Base-by-base conservation (phyloP, 1,140 invertebrate species). In the Streblospio benedicti region DNA sequence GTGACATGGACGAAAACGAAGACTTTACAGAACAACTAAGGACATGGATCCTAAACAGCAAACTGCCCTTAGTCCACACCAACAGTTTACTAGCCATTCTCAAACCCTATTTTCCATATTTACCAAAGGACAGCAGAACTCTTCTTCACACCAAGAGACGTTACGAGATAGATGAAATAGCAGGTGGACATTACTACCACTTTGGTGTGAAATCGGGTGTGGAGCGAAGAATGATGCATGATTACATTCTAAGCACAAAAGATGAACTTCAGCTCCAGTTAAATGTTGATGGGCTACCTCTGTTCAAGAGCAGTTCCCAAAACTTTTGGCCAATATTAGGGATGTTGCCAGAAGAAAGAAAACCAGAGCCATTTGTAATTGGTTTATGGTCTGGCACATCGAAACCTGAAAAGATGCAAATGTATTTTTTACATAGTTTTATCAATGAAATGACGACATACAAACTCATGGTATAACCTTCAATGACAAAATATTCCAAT, bases 91-190 rank as follows among this genome's bases (percentile, higher is more conserved):
- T 65, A 32, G 45, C 16, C n/a, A 56, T 60, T 4, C 43, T 65
- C 47, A 12, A 31, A 2, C 50, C 14, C 45, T 43, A 33, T 38
- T 44, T 57, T 28, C 51, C 57, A 56, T 33, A 38, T 44, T 52
- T 65, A 27, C 64, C 61, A 14, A 63, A 60, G 52, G 64, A 63
- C 35, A 56, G 57, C 32, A 61, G 64, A 28, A 61, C 61, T 4
- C 55, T 63, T 3, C 41, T 65, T 12, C 30, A 43, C n/a, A 65
- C 61, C 45, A 49, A 12, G 23, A 65, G 18, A 52, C 16, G 47
- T 49, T 35, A 57, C 47, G 47, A 33, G 18, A 18, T 60, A 18
- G 25, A 45, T 6, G 12, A 18, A 30, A 57, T 63, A n/a, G 20
- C 25, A 44, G 64, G 61, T 47, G 58, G 64, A 25, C 45, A n/a